These are phyloP conservation scores for Drosophila simulans DNA, from an alignment of 1,140 invertebrate genomes.

Conservation along the genomic window DNA sequence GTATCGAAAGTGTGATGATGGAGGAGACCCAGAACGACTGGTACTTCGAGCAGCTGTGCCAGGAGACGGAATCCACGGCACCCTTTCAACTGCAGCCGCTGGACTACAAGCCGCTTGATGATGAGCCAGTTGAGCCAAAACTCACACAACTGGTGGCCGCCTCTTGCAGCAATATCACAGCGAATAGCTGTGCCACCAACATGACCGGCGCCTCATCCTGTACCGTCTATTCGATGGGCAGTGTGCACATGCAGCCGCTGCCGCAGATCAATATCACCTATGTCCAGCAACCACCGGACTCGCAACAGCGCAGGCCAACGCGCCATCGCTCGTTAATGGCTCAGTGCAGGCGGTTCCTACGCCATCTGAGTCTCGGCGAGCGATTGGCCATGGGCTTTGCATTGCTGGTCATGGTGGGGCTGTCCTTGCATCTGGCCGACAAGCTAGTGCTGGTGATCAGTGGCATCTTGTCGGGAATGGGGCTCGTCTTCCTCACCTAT, in stretches of 20 bases:
- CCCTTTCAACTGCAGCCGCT: conserved; percentile 52
- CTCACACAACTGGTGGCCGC: background rate
- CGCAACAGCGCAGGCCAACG: background rate
- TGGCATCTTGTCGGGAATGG: background rate
- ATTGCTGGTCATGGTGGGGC: background rate
- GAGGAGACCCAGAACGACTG: background rate
- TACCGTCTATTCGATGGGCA: conserved; percentile 28
- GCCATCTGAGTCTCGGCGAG: background rate
- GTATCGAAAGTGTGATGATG: background rate
- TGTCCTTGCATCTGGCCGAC: conserved; percentile 5
- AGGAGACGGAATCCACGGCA: conserved; percentile 56
- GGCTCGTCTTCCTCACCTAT: background rate
- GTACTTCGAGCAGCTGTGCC: conserved; percentile 54
- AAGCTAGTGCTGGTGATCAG: background rate
- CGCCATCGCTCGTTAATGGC: background rate
- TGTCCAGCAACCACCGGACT: conserved; percentile 1
- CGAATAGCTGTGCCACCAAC: conserved; percentile 14
- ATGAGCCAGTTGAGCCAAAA: background rate
- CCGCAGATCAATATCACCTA: conserved; percentile 32
- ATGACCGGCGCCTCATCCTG: conserved; percentile 34
- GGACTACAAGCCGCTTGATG: background rate
- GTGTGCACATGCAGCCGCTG: conserved; percentile 32
- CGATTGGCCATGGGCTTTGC: conserved; percentile 4
- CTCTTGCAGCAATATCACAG: background rate
- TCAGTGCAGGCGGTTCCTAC: background rate